Base-by-base conservation (phyloP, 2,888 invertebrate species). In the Cerastis leucographa region DNA sequence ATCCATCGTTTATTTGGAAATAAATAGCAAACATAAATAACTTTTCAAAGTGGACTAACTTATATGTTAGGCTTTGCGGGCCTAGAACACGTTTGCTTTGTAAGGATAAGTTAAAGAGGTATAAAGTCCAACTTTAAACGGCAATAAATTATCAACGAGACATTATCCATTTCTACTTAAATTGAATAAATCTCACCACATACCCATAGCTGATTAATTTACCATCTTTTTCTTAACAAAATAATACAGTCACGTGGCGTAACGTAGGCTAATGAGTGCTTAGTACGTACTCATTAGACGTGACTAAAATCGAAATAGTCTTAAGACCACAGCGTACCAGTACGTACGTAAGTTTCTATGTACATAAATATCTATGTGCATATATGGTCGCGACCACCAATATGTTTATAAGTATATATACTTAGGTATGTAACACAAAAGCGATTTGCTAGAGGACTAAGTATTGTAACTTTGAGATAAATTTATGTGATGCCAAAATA, bases 241-340 rank as follows among this genome's bases (percentile, higher is more conserved):
- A n/a, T n/a, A n/a, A 46, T 25, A 42, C 2, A 29, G 42, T 77
- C 54, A 78, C 56, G 35, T 81, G 29, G 19, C 5, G 11, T 25
- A 25, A 62, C 61, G 14, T 44, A 25, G 42, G n/a, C 14, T 25
- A 17, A n/a, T 22, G 14, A 25, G 40, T 12, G 8, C 25, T 14
- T 80, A n/a, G 29, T 49, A 73, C 22, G 29, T 29, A 72, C 17
- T 0, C 40, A 42, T 2, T n/a, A 14, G 3, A 84, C 81, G 81
- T 84, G 85, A 71, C 67, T 51, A 46, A 67, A 84, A 56, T 84
- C 17, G 40, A 7, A 49, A 65, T 74, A 49, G 14, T 22, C 25
- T 11, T 42, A 14, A 17, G 29, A 81, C 40, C 35, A 74, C 19
- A n/a, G n/a, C n/a, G n/a, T n/a, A 56, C 49, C 1, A 73, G 40